A percentile compares a stretch with the other conserved stretches of the same genome.
Conservation (phyloP, 2,888 invertebrate species). For the Crematogaster levior region DNA sequence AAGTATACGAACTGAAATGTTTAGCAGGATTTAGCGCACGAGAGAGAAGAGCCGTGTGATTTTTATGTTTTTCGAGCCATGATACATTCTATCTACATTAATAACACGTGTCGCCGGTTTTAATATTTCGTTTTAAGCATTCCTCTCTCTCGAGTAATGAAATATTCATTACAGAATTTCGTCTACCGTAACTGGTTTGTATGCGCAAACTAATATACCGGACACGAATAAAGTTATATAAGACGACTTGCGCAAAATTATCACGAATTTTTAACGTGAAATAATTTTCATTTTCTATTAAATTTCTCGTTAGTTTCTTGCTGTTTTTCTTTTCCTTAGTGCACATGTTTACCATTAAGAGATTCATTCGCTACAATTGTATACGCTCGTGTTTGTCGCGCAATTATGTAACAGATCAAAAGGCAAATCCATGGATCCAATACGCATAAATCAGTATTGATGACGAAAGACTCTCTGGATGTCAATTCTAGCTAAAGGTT, state of each 20-base stretch:
- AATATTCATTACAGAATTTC: constrained; percentile 60
- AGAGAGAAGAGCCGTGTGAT: constrained; percentile 77
- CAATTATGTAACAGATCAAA: constrained; percentile 25
- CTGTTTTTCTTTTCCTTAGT: neutral
- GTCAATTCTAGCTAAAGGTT: constrained; percentile 73
- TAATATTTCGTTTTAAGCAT: constrained; percentile 56
- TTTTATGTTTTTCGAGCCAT: constrained; percentile 79
- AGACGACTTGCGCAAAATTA: neutral
- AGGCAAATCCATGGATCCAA: constrained; percentile 39
- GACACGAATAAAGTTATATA: constrained; percentile 19
- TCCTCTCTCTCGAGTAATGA: constrained; percentile 55
- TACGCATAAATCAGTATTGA: constrained; percentile 73
- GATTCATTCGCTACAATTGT: neutral
- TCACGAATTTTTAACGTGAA: neutral
- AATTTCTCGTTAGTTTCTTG: neutral
- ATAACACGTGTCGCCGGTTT: constrained; percentile 59
- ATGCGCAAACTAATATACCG: constrained; percentile 15
- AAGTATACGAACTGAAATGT: neutral
- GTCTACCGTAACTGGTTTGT: constrained; percentile 42
- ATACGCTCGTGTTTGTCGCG: neutral
- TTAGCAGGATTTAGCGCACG: neutral
- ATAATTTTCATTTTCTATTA: neutral
- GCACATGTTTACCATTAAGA: neutral
- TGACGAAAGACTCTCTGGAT: constrained; percentile 70
- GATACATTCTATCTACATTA: constrained; percentile 50